A percentile compares a stretch with the other conserved stretches of the same genome.
These are phyloP conservation scores for Ptychadena robeensis DNA, from an alignment of 2,797 vertebrate species.

Conservation along the genomic window DNA sequence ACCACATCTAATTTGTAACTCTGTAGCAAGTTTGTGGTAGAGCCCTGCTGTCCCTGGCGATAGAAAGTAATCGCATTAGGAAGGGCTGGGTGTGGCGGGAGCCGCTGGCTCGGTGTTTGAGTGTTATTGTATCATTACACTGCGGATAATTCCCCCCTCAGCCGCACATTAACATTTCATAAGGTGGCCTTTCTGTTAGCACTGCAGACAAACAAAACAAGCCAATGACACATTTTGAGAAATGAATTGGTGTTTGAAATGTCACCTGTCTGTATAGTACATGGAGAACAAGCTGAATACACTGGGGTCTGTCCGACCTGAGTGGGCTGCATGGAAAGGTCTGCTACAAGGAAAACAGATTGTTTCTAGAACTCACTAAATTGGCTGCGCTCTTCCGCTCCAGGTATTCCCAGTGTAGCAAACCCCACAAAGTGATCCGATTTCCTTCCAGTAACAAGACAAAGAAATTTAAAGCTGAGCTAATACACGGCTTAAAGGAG, in stretches of 20 bases:
- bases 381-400: background rate
- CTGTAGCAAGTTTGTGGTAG: background rate
- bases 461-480: background rate
- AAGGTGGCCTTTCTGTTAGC: background rate
- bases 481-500: background rate
- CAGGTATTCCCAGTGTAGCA: background rate
- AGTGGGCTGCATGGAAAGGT: conserved; percentile 21
- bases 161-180: conserved; percentile 38
- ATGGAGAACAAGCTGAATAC: background rate
- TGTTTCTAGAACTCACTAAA: background rate
- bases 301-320: background rate
- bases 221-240: background rate
- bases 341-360: background rate
- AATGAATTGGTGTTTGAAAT: conserved; percentile 3
- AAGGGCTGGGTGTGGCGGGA: too few relatives aligned
- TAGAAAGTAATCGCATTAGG: background rate
- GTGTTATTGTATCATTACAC: background rate
- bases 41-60: background rate
- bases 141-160: background rate
- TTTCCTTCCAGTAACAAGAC: background rate
- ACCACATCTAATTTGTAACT: background rate
- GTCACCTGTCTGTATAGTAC: background rate
- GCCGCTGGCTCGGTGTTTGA: background rate
- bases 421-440: background rate
- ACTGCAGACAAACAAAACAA: conserved; percentile 12